Base-by-base conservation (phyloP, 2,797 vertebrate species). In the Periparus ater region DNA sequence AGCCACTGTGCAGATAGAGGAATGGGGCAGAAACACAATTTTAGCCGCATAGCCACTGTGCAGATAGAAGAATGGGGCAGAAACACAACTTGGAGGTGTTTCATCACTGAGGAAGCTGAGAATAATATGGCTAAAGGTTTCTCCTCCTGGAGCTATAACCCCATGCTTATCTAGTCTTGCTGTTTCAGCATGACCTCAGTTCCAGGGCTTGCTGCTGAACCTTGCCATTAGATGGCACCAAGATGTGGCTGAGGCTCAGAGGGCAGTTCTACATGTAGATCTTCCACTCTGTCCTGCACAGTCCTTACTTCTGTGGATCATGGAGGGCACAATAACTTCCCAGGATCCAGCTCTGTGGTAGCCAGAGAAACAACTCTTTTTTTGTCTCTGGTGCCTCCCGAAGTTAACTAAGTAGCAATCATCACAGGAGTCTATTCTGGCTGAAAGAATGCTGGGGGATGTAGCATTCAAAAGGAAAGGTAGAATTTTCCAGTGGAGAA, bases 81-180 rank as follows among this genome's bases (percentile, higher is more conserved):
- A 81, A 88, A 57, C 50, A 63, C 5, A 45, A 3, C 10, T 23
- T 13, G 2, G 38, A 53, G 13, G 22, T 45, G 29, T 38, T 61
- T 72, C 18, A 30, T 73, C 27, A 20, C n/a, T 50, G 38, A 42
- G 26, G 13, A 67, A 19, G 9, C 7, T 13, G 20, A 36, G 7
- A 65, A n/a, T 21, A 61, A 47, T 0, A 8, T 9, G 6, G 13
- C 25, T 58, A n/a, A 85, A 58, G 9, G 7, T 48, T 87, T 70
- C 22, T 72, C 15, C 40, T 44, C 9, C 4, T 2, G 8, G 27
- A n/a, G 2, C 2, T 2, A 3, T 30, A 54, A 38, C 9, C 7
- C 13, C 3, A 3, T 9, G n/a, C 17, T 42, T 30, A 19, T 32
- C 23, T 29, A 73, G 53, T 17, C 29, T 34, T 38, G 42, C 4